Evolutionary conservation across 2,797 vertebrate species (phyloP).

Genomic region (Potorous gilbertii): DNA sequence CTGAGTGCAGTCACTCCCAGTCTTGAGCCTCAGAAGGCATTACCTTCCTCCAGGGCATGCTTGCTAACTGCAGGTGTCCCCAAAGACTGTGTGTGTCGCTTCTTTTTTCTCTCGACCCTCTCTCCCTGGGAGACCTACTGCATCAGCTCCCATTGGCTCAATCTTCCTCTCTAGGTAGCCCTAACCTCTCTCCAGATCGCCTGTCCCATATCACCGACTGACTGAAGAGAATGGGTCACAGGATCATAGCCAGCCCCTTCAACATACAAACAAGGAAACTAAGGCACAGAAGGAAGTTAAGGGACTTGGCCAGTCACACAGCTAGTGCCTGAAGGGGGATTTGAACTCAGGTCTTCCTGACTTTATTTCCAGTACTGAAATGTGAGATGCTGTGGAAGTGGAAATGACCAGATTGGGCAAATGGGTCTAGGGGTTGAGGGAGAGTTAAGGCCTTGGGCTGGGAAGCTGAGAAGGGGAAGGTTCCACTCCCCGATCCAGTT

Average conservation of each 20-base stretch:
- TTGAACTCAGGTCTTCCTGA: neutral
- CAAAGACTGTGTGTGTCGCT: too few species aligned
- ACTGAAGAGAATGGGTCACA: neutral
- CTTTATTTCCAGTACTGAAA: neutral
- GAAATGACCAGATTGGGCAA: neutral
- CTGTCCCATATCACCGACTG: neutral
- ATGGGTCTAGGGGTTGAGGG: too few species aligned
- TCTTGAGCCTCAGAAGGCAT: too few species aligned
- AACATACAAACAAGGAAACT: neutral
- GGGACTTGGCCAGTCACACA: neutral
- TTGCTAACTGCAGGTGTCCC: too few species aligned
- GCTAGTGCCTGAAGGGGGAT: neutral
- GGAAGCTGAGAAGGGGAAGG: too few species aligned
- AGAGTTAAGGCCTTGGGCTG: neutral
- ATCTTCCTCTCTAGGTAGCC: neutral
- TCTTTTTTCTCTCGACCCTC: too few species aligned
- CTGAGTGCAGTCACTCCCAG: too few species aligned
- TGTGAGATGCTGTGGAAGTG: neutral
- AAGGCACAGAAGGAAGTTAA: neutral
- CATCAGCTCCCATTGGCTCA: neutral
- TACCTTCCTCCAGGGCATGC: neutral
- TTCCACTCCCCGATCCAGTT: neutral
- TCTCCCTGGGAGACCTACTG: neutral
- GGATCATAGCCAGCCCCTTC: too few species aligned
- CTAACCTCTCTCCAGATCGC: neutral